Evolutionary conservation across 2,888 invertebrate genomes (phyloP), one percentile per base, ranked within the genome.

Genomic region (Cenopis cana): DNA sequence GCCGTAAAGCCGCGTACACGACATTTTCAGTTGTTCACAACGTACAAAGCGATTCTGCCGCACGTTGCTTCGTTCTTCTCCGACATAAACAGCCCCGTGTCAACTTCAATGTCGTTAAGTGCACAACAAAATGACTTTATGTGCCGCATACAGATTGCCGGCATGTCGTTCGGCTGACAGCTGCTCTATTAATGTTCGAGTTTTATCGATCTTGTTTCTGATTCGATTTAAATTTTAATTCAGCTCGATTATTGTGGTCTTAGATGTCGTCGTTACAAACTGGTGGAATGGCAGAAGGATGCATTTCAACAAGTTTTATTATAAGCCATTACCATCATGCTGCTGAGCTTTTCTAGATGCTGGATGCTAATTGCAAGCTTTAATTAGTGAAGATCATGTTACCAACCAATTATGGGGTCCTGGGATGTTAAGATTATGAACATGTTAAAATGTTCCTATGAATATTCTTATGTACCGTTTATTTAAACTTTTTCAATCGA

Each of bases 201-300:
- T 84, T 89, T 87, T 87, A 87, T 86, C 82, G 85, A 81, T 81
- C 78, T 82, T 79, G 82, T 81, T 81, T 78, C 84, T 70, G 76
- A 77, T 76, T 77, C 75, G 72, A 83, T 86, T 88, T 85, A 84
- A 87, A 90, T 88, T 86, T 88, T 85, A 86, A 89, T 86, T 84
- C 79, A 78, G 87, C 81, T 80, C 79, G 82, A 83, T 85, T 79
- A 83, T 86, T 82, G 80, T 79, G 76, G 76, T 72, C 54, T 74
- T 76, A 75, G 77, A 75, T 76, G 76, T 78, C 76, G 76, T 78
- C 74, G 55, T 57, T 65, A 72, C 20, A 46, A 76, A 73, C 76
- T 78, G 78, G 75, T 78, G 73, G 76, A 80, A 81, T 78, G 73
- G 77, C 75, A 74, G 46, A 36, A 46, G 54, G 66, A 64, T 67